Evolutionary conservation across 2,113 vertebrate genomes (phyloP), one percentile per base, ranked within the genome.

Genomic region (Ariopsis seemanni): DNA sequence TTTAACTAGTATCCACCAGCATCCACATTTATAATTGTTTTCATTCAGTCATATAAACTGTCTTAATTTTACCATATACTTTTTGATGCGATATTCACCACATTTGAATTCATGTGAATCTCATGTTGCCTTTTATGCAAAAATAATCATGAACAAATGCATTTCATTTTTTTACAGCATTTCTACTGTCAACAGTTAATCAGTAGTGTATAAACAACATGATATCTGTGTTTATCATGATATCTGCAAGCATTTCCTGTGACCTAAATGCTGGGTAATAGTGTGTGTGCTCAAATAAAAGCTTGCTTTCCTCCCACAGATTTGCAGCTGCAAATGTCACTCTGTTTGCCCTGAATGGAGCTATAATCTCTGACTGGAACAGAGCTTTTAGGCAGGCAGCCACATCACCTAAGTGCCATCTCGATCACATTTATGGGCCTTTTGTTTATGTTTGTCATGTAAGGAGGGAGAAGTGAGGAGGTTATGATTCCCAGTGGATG

Each of bases 381-480:
- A 71, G 80, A 85, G 89, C 89, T 90, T 87, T 90, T 71, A 88
- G 86, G n/a, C 62, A 79, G 63, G 78, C 67, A 67, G 74, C n/a
- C 65, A n/a, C 60, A 85, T 85, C 60, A 85, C 69, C 78, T 78
- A 87, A 90, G 83, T 77, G 58, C 82, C 72, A 50, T 65, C 71
- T 85, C 84, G 83, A 88, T 90, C 89, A 90, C 89, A 72, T 86
- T 88, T 88, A 88, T 88, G 62, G 12, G 11, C 58, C 34, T 48
- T 71, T 34, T 71, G 60, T 50, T 77, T 78, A 83, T 89, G 71
- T 86, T 86, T 69, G 65, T 86, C 42, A 27, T 57, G 88, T 89
- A 52, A 84, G 58, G 65, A 80, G 25, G 57, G 14, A 55, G 22
- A 62, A 7, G 12, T 60, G 52, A 57, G 52, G 20, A 72, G 65